phyloP scores from a whole-genome alignment of 1,140 invertebrate genomes.

The Microplitis demolitor region DNA sequence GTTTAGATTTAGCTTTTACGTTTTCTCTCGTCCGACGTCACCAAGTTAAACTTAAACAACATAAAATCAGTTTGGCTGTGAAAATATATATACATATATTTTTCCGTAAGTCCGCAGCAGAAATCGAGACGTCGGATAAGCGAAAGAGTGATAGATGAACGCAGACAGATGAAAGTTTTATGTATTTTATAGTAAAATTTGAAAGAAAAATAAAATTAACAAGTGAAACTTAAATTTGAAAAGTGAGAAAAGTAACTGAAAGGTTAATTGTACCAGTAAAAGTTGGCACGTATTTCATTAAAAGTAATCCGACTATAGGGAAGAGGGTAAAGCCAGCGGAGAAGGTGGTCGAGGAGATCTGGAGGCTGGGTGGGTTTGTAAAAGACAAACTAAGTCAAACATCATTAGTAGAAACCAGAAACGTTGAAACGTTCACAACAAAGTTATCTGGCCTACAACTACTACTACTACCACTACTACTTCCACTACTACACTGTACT shows the following conservation, averaged over 20 bases:
- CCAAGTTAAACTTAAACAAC: neutral
- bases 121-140: neutral
- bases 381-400: conserved; percentile 3
- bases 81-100: neutral
- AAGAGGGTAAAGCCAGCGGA: no score
- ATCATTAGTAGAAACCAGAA: conserved; percentile 4
- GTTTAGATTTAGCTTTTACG: neutral
- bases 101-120: no score
- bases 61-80: neutral
- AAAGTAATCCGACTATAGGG: neutral
- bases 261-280: conserved; percentile 4
- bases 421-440: conserved; percentile 3
- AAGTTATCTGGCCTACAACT: neutral
- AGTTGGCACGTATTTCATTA: conserved; percentile 6
- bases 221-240: neutral
- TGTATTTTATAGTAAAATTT: neutral
- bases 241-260: conserved; percentile 4
- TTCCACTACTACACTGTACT: neutral
- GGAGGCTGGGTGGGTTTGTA: neutral
- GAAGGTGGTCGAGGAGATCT: no score
- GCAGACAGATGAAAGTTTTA: neutral
- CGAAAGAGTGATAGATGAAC: neutral
- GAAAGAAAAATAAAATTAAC: no score
- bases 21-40: neutral
- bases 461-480: neutral